Conservation (phyloP, 1,140 invertebrate genomes). For the Lutraria rhynchaena region DNA sequence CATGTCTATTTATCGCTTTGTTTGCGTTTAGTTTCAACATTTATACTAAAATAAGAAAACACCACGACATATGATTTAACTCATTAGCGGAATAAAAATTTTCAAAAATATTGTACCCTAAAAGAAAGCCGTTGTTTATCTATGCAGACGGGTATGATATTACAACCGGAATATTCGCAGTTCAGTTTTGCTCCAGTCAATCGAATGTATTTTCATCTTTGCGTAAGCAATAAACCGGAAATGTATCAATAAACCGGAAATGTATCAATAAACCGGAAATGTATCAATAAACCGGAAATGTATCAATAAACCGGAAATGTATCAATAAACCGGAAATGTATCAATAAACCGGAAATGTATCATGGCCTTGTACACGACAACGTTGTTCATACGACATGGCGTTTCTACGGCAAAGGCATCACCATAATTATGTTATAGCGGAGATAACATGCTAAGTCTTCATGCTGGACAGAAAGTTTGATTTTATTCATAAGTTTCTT, state of each 20-base stretch:
- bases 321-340: no score
- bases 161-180: slow-evolving; percentile 1
- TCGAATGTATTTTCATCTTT: background rate
- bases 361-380: background rate
- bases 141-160: background rate
- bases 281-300: no score
- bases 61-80: no score
- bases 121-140: no score
- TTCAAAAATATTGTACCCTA: no score
- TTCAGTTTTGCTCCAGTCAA: background rate
- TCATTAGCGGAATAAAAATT: no score
- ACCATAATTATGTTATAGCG: background rate
- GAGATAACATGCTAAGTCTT: background rate
- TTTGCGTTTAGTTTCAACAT: no score
- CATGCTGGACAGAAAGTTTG: background rate
- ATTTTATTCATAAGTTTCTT: background rate
- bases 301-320: no score
- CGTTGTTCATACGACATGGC: background rate
- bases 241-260: no score
- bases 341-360: background rate
- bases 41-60: no score
- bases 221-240: background rate
- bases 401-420: background rate
- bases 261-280: no score
- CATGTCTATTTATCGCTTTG: no score